A percentile compares a stretch with the other conserved stretches of the same genome.
phyloP scores from a whole-genome alignment of 2,888 invertebrate genomes.

The Catotricha subobsoleta region DNA sequence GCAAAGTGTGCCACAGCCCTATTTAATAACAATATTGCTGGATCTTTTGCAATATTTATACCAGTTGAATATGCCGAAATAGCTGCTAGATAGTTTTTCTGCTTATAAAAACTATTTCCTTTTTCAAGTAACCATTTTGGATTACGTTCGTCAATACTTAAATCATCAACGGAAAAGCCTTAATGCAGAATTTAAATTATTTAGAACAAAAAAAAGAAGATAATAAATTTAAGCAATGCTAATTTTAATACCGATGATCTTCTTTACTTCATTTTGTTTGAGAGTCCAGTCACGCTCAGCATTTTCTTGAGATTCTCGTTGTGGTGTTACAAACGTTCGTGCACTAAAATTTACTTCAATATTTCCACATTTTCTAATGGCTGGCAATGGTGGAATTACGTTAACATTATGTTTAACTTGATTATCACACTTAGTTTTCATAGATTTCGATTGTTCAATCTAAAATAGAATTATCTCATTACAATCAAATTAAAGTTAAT shows the following conservation, averaged over 20 bases:
- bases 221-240: no score
- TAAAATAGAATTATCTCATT: no score
- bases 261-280: constrained; percentile 56
- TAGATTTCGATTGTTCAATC: background rate
- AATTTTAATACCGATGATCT: constrained; percentile 30
- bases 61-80: constrained; percentile 68
- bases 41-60: constrained; percentile 45
- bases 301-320: constrained; percentile 47
- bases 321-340: constrained; percentile 64
- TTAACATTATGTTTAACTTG: background rate
- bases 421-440: background rate
- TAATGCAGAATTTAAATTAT: no score
- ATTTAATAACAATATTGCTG: constrained; percentile 55
- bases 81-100: constrained; percentile 58
- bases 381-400: constrained; percentile 29
- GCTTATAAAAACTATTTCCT: constrained; percentile 59
- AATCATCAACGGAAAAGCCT: constrained; percentile 55
- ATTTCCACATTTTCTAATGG: constrained; percentile 36
- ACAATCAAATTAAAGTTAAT: no score
- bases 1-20: constrained; percentile 66
- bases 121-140: constrained; percentile 67
- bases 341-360: constrained; percentile 54
- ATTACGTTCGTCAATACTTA: constrained; percentile 62
- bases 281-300: constrained; percentile 66
- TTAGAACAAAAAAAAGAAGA: no score